Percentiles rank a stretch among this genome's conserved stretches.
These are phyloP conservation scores for Sus cebifrons DNA, from an alignment of 2,797 vertebrate species.

Conservation along the genomic window DNA sequence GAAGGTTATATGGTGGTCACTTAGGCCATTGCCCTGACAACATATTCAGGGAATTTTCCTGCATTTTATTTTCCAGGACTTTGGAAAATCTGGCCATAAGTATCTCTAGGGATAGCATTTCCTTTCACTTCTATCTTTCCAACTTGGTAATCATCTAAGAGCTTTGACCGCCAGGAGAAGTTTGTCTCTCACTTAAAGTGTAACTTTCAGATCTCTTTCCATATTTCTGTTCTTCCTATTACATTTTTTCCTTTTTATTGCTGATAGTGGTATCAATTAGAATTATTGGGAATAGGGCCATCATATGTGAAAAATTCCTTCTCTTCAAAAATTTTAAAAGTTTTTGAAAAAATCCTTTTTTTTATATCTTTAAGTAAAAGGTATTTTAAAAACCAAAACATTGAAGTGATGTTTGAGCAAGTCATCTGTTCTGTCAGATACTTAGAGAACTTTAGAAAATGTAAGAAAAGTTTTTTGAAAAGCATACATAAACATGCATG, in stretches of 20 bases:
- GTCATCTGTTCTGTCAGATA: not conserved
- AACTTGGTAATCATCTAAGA: not conserved
- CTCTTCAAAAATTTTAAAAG: slow-evolving; percentile 4
- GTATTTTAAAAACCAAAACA: not conserved
- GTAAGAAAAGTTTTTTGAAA: not conserved
- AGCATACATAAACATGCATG: not conserved
- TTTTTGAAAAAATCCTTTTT: not conserved
- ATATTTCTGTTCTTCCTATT: not conserved
- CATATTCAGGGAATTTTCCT: slow-evolving; percentile 6
- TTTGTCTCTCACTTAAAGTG: not conserved
- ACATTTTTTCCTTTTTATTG: not conserved
- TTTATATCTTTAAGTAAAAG: slow-evolving; percentile 17
- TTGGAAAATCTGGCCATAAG: not conserved
- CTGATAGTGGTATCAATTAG: not conserved
- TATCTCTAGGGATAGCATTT: not conserved
- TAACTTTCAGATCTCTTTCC: not conserved
- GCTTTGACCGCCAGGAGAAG: not conserved
- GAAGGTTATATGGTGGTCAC: not conserved
- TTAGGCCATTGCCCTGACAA: not conserved
- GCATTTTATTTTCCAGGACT: not conserved
- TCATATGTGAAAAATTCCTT: not conserved
- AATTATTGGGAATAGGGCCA: not conserved
- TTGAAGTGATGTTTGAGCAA: not conserved
- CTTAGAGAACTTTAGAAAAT: not conserved
- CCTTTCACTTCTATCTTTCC: slow-evolving; percentile 48